These are phyloP conservation scores for Scaptomyza cyrtandrae DNA, from an alignment of 2,888 invertebrate genomes.

Conservation along the genomic window DNA sequence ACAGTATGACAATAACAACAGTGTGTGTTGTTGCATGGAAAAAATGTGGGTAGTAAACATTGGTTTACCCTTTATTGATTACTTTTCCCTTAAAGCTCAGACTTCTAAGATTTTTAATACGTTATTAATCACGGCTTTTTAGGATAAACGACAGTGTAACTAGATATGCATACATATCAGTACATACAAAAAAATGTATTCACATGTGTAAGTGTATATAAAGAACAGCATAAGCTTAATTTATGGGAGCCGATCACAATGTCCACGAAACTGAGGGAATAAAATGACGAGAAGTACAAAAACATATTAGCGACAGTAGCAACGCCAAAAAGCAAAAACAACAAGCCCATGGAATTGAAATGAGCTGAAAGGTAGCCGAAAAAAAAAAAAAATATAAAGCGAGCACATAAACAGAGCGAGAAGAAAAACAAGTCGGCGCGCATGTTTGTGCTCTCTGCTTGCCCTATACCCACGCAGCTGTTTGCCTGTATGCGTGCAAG, in stretches of 20 bases:
- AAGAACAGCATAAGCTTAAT: constrained; percentile 19
- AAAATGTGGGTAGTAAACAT: constrained; percentile 31
- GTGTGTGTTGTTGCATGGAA: constrained; percentile 35
- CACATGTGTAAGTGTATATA: neutral
- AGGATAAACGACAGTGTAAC: constrained; percentile 7
- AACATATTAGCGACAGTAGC: constrained; percentile 33
- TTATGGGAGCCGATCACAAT: constrained; percentile 20
- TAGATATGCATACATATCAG: neutral
- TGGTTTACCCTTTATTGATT: constrained; percentile 1
- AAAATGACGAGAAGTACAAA: constrained; percentile 6
- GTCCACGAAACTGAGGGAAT: constrained; percentile 9
- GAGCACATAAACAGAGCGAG: constrained; percentile 25
- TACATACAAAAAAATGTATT: neutral
- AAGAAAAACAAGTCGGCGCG: constrained; percentile 59
- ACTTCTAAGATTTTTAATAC: neutral
- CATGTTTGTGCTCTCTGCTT: constrained; percentile 36
- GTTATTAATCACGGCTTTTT: neutral
- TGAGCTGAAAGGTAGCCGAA: constrained; percentile 41
- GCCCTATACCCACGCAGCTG: constrained; percentile 18
- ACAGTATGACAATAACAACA: constrained; percentile 30
- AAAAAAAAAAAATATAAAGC: constrained; percentile 14
- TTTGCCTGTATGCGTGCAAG: constrained; percentile 56
- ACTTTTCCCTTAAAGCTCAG: neutral
- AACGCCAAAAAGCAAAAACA: constrained; percentile 20
- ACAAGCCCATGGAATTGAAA: constrained; percentile 31